Evolutionary conservation across 1,140 invertebrate species (phyloP).

Genomic region (Octopus bimaculoides): DNA sequence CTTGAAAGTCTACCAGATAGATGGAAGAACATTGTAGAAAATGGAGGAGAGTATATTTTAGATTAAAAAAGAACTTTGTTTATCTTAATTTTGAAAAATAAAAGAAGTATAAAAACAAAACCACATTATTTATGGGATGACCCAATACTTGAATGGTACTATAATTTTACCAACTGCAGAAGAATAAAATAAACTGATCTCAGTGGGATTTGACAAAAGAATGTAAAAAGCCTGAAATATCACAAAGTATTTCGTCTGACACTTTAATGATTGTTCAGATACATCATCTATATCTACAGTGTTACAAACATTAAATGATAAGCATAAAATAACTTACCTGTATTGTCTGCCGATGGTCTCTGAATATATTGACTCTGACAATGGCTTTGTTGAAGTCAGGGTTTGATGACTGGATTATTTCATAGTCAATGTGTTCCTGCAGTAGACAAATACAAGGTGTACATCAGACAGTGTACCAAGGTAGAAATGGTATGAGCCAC

Average conservation of each 20-base stretch:
- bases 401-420: slow-evolving; percentile 92
- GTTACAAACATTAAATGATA: neutral
- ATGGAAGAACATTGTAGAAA: too few relatives aligned
- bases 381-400: slow-evolving; percentile 96
- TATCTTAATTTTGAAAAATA: too few relatives aligned
- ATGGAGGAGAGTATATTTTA: too few relatives aligned
- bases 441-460: slow-evolving; percentile 9
- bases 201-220: neutral
- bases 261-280: neutral
- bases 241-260: neutral
- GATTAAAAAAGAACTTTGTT: too few relatives aligned
- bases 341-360: slow-evolving; percentile 94
- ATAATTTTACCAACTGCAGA: too few relatives aligned
- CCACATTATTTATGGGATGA: too few relatives aligned
- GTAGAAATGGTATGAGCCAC: neutral
- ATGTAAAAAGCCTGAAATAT: neutral
- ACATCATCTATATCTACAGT: neutral
- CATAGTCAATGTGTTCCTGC: slow-evolving; percentile 94
- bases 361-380: slow-evolving; percentile 84
- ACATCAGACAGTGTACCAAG: neutral
- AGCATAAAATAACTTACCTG: slow-evolving; percentile 65
- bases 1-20: too few relatives aligned
- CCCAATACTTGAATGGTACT: too few relatives aligned
- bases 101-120: too few relatives aligned
- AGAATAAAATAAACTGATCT: too few relatives aligned